A percentile compares a stretch with the other conserved stretches of the same genome.
These are phyloP conservation scores for Clivina fossor DNA, from an alignment of 2,888 invertebrate species.

Conservation along the genomic window DNA sequence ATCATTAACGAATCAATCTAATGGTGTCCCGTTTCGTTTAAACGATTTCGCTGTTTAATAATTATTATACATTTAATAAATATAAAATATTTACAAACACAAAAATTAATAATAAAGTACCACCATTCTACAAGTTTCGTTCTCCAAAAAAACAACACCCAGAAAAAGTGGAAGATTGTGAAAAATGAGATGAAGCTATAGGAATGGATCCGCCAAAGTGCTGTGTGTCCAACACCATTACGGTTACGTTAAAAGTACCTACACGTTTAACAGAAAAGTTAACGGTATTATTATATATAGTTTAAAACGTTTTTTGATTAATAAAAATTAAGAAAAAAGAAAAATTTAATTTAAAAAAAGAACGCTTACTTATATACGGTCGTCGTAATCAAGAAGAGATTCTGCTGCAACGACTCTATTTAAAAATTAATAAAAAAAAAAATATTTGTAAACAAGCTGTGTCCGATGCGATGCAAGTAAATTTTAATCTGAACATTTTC, in stretches of 20 bases:
- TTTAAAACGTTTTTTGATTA: conserved; percentile 35
- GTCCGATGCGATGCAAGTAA: conserved; percentile 28
- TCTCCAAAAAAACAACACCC: conserved; percentile 1
- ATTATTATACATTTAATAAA: conserved; percentile 9
- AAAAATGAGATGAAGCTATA: not conserved
- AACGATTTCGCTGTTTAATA: conserved; percentile 21
- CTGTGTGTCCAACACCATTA: conserved; percentile 33
- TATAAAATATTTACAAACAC: conserved; percentile 1
- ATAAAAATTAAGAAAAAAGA: conserved; percentile 24
- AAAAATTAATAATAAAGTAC: conserved; percentile 8
- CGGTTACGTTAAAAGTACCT: conserved; percentile 32
- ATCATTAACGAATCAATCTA: conserved; percentile 6
- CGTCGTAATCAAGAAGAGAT: conserved; percentile 23
- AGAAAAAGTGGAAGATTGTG: not conserved
- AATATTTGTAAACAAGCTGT: conserved; percentile 28
- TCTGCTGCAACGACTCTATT: conserved; percentile 31
- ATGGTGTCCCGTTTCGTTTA: conserved; percentile 21
- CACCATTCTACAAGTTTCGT: not conserved
- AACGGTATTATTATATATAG: conserved; percentile 32
- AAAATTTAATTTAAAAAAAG: conserved; percentile 28
- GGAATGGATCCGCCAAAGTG: conserved; percentile 18
- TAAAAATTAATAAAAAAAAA: conserved; percentile 16
- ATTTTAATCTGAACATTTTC: conserved; percentile 30
- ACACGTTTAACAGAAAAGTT: conserved; percentile 29
- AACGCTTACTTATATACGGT: conserved; percentile 27